Conservation (phyloP, 2,797 vertebrate genomes). For the Rachycentron canadum region DNA sequence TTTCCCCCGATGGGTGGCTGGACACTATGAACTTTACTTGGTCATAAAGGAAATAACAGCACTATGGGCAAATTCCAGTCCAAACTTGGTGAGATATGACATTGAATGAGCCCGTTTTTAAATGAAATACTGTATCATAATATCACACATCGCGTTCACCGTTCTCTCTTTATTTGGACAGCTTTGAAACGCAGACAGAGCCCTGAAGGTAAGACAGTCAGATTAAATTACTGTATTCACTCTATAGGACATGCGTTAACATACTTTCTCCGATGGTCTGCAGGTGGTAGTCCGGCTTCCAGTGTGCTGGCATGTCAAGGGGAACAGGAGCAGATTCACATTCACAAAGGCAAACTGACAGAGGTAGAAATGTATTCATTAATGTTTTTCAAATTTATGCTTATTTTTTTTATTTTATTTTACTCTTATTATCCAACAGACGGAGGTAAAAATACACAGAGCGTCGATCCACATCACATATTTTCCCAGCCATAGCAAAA, state of each 20-base stretch:
- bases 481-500: neutral
- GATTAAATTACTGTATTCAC: no score
- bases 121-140: no score
- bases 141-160: neutral
- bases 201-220: slow-evolving; percentile 68
- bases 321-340: slow-evolving; percentile 51
- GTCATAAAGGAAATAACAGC: neutral
- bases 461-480: neutral
- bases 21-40: slow-evolving; percentile 18
- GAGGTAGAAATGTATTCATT: slow-evolving; percentile 54
- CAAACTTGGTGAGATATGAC: slow-evolving; percentile 65
- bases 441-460: neutral
- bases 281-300: slow-evolving; percentile 72
- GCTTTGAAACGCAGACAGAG: slow-evolving; percentile 70
- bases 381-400: neutral
- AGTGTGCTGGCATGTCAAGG: slow-evolving; percentile 58
- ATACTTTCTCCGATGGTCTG: slow-evolving; percentile 5
- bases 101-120: neutral
- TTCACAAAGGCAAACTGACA: slow-evolving; percentile 54
- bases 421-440: neutral
- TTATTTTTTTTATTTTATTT: neutral
- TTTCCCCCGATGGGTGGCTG: neutral
- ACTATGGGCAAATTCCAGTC: slow-evolving; percentile 77
- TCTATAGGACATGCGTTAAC: neutral
- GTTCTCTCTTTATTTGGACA: slow-evolving; percentile 34